Percentiles rank a stretch among this genome's conserved stretches.
phyloP scores from a whole-genome alignment of 2,797 vertebrate species.

The Aphelocoma californica region DNA sequence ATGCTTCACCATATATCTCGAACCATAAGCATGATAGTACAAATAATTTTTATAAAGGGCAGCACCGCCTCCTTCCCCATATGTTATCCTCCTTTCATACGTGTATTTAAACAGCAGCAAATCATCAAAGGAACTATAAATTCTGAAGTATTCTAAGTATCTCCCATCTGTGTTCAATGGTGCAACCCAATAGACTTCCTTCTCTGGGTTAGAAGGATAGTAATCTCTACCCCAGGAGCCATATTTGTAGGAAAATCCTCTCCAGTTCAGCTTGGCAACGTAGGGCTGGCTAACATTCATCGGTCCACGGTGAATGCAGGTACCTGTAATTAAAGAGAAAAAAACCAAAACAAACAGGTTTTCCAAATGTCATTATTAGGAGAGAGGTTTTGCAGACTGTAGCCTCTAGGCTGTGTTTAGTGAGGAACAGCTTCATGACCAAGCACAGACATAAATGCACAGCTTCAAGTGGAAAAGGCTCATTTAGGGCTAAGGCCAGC shows the following conservation, averaged over 20 bases:
- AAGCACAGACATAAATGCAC: neutral
- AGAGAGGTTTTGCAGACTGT: neutral
- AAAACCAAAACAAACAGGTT: neutral
- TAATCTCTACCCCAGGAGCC: slow-evolving; percentile 79
- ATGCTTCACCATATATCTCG: slow-evolving; percentile 51
- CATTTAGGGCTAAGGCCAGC: neutral
- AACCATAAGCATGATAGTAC: slow-evolving; percentile 59
- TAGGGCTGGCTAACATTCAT: slow-evolving; percentile 72
- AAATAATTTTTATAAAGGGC: slow-evolving; percentile 69
- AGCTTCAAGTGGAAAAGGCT: neutral
- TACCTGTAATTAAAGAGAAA: slow-evolving; percentile 66
- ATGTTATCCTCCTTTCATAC: neutral
- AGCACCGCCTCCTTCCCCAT: slow-evolving; percentile 73
- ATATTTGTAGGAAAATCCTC: slow-evolving; percentile 63
- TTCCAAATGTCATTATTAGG: neutral
- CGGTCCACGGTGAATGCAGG: slow-evolving; percentile 65
- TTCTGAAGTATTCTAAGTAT: slow-evolving; percentile 56
- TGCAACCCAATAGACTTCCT: slow-evolving; percentile 75
- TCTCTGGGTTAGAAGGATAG: slow-evolving; percentile 45
- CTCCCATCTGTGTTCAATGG: slow-evolving; percentile 65
- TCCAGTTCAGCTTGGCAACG: slow-evolving; percentile 75
- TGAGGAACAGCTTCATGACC: neutral
- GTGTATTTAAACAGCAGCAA: slow-evolving; percentile 53
- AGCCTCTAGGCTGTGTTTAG: neutral
- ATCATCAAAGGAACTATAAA: slow-evolving; percentile 69